Conservation (phyloP, 2,888 invertebrate species). For the Cecidostiba fungosa region DNA sequence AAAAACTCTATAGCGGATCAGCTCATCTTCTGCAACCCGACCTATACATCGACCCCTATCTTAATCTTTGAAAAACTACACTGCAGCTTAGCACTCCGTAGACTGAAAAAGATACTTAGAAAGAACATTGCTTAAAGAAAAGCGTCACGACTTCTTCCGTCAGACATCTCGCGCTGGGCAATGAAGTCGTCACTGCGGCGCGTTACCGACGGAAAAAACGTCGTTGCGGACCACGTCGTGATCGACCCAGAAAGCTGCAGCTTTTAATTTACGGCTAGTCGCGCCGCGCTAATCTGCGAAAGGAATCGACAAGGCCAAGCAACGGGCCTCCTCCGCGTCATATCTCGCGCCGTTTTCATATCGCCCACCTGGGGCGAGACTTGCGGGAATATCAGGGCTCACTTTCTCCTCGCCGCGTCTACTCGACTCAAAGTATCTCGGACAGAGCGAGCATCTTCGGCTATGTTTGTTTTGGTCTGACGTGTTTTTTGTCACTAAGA, state of each 20-base stretch:
- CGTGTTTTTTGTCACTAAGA: conserved; percentile 1
- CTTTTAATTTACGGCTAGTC: conserved; percentile 55
- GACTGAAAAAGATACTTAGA: background rate
- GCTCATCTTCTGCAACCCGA: background rate
- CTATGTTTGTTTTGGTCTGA: background rate
- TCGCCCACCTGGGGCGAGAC: conserved; percentile 51
- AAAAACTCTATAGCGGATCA: background rate
- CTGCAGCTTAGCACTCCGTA: background rate
- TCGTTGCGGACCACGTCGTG: conserved; percentile 19
- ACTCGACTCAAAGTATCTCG: background rate
- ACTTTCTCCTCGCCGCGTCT: conserved; percentile 46
- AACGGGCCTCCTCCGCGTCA: conserved; percentile 47
- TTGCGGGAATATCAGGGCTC: conserved; percentile 8
- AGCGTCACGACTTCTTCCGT: conserved; percentile 6
- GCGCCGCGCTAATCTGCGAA: conserved; percentile 39
- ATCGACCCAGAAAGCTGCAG: conserved; percentile 40
- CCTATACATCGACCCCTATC: background rate
- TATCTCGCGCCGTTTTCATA: conserved; percentile 53
- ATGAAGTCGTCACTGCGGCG: conserved; percentile 39
- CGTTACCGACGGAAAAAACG: background rate
- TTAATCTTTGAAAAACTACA: background rate
- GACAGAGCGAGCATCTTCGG: conserved; percentile 1
- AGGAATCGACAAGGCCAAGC: conserved; percentile 57
- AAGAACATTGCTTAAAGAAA: background rate
- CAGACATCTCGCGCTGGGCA: background rate